Evolutionary conservation across 2,113 vertebrate species (phyloP).

Genomic region (Lepus timidus): DNA sequence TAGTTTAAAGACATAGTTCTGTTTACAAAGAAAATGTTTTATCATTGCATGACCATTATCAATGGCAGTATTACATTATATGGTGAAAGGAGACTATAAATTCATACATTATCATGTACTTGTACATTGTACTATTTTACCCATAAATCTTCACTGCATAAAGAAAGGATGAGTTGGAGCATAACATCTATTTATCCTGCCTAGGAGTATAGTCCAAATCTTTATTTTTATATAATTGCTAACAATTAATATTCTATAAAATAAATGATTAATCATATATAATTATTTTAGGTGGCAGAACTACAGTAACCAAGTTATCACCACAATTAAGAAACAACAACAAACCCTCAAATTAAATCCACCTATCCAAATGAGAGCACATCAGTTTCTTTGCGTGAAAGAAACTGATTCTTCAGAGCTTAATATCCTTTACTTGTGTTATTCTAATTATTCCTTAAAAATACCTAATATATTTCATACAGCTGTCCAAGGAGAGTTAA

Average conservation of each 20-base stretch:
- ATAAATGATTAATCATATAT: background rate
- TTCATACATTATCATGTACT: background rate
- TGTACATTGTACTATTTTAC: background rate
- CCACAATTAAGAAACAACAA: background rate
- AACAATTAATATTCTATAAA: slow-evolving; percentile 4
- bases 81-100: background rate
- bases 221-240: slow-evolving; percentile 39
- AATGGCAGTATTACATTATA: background rate
- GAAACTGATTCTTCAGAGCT: background rate
- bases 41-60: background rate
- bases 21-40: background rate
- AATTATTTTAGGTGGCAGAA: background rate
- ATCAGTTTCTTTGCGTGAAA: background rate
- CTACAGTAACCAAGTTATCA: background rate
- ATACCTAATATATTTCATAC: background rate
- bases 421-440: background rate
- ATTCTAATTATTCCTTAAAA: background rate
- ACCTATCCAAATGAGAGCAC: background rate
- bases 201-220: background rate
- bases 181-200: background rate
- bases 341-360: background rate
- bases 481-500: background rate
- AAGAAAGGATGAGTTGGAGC: background rate
- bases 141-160: background rate
- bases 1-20: background rate